These are phyloP conservation scores for Drosophila nannoptera DNA, from an alignment of 1,140 invertebrate species.

Conservation along the genomic window DNA sequence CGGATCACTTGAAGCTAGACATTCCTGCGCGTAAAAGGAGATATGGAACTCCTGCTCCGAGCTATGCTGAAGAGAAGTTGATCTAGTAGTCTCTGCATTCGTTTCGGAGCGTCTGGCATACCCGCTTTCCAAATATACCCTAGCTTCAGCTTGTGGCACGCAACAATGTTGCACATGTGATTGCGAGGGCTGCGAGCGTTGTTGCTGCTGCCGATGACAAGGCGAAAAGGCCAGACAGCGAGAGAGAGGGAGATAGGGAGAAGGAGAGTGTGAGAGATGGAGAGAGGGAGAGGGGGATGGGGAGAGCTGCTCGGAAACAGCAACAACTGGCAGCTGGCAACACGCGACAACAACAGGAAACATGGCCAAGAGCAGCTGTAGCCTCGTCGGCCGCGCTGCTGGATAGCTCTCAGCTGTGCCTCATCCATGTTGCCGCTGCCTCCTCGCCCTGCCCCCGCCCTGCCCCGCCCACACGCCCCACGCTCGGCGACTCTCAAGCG, in stretches of 20 bases:
- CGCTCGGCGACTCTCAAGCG: background rate
- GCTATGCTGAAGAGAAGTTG: no score
- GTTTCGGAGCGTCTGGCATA: background rate
- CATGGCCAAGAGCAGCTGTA: constrained; percentile 35
- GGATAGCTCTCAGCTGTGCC: constrained; percentile 6
- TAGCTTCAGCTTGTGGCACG: background rate
- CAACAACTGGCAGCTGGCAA: constrained; percentile 16
- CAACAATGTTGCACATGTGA: constrained; percentile 62
- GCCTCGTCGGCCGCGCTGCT: constrained; percentile 13
- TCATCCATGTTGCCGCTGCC: background rate
- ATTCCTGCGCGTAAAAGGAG: no score
- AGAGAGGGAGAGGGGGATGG: no score
- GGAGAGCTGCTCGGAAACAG: constrained; percentile 17
- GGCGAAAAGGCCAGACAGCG: constrained; percentile 61
- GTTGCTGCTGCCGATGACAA: constrained; percentile 38
- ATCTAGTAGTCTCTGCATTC: no score
- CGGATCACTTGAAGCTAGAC: no score
- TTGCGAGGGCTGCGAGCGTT: constrained; percentile 45
- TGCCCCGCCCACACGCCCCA: background rate
- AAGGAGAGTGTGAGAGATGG: no score
- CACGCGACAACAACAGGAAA: constrained; percentile 18
- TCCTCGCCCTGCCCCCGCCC: background rate
- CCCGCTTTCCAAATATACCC: background rate
- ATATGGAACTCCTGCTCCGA: no score
- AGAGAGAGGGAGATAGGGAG: no score